phyloP scores from a whole-genome alignment of 2,888 invertebrate genomes.

The Cantharis flavilabris region DNA sequence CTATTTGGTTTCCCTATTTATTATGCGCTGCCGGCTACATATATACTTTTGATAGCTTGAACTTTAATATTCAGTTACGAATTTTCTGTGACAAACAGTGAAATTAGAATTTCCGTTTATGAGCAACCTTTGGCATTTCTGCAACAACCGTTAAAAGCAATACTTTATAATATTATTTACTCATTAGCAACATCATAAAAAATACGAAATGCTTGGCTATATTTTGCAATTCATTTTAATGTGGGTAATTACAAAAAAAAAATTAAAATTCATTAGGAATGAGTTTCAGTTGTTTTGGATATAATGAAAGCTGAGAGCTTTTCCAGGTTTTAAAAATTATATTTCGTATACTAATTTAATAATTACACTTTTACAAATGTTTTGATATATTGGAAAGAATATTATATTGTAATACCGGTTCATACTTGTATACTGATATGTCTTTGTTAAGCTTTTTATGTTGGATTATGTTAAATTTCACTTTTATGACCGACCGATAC shows the following conservation, averaged over 20 bases:
- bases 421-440: background rate
- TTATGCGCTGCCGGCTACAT: no score
- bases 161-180: no score
- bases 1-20: no score
- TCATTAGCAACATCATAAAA: no score
- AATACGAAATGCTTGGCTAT: background rate
- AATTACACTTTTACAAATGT: background rate
- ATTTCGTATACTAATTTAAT: background rate
- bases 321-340: background rate
- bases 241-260: background rate
- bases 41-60: no score
- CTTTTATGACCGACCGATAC: background rate
- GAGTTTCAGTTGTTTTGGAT: background rate
- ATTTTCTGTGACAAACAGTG: background rate
- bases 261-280: background rate
- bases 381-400: background rate
- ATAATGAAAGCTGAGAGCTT: background rate
- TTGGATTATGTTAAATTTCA: background rate
- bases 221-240: background rate
- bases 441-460: background rate
- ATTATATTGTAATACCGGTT: background rate
- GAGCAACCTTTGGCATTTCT: background rate
- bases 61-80: background rate
- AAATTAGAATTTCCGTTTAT: background rate
- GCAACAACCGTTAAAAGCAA: background rate